phyloP scores from a whole-genome alignment of 2,888 invertebrate genomes.

The Oscheius sp. region DNA sequence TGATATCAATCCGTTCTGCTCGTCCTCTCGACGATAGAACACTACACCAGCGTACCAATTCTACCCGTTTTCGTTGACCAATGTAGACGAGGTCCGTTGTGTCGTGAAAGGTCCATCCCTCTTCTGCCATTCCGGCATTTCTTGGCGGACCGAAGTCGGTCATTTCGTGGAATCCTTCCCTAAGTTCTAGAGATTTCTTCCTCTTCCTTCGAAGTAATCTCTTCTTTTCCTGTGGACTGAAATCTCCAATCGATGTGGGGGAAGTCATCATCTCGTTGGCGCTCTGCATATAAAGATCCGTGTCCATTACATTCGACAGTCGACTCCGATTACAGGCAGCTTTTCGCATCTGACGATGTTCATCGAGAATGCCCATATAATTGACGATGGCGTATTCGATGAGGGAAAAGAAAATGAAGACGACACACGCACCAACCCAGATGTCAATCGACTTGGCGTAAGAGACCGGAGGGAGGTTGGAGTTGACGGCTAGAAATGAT shows the following conservation, averaged over 20 bases:
- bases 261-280: conserved; percentile 41
- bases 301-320: conserved; percentile 67
- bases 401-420: conserved; percentile 68
- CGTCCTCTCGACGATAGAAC: conserved; percentile 64
- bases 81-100: conserved; percentile 61
- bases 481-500: conserved; percentile 62
- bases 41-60: conserved; percentile 68
- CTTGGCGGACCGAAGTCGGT: conserved; percentile 35
- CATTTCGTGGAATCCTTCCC: conserved; percentile 48
- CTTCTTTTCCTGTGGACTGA: conserved; percentile 58
- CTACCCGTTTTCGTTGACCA: conserved; percentile 67
- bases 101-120: conserved; percentile 60
- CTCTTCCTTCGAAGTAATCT: conserved; percentile 50
- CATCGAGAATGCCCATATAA: conserved; percentile 69
- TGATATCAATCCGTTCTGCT: conserved; percentile 69
- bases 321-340: conserved; percentile 65
- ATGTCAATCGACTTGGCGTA: conserved; percentile 70
- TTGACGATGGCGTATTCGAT: conserved; percentile 70
- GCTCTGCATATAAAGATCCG: conserved; percentile 46
- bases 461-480: conserved; percentile 69
- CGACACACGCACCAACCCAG: conserved; percentile 67
- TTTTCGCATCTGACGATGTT: conserved; percentile 67
- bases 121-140: conserved; percentile 43
- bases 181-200: conserved; percentile 50
- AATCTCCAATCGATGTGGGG: conserved; percentile 38